These are phyloP conservation scores for Nebria salina DNA, from an alignment of 2,888 invertebrate species.

Conservation along the genomic window DNA sequence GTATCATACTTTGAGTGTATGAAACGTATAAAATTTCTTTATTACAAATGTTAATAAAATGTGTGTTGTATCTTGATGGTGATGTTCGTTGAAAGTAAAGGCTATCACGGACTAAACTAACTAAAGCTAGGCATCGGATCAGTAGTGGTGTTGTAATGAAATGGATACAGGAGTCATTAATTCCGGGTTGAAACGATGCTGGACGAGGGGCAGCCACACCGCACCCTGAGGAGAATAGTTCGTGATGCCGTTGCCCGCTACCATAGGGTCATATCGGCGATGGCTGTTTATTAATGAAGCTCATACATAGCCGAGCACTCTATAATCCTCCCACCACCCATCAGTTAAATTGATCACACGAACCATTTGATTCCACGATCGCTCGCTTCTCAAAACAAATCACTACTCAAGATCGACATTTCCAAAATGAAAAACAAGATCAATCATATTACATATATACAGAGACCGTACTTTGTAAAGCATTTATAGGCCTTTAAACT, in stretches of 20 bases:
- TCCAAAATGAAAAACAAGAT: no score
- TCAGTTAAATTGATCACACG: constrained; percentile 60
- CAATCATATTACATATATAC: not conserved
- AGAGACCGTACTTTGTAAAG: not conserved
- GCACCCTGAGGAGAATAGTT: not conserved
- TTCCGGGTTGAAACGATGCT: constrained; percentile 38
- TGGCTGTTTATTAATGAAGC: constrained; percentile 55
- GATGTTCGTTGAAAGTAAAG: not conserved
- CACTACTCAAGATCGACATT: not conserved
- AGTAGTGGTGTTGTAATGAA: constrained; percentile 35
- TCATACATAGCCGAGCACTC: constrained; percentile 55
- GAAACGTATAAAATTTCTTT: not conserved
- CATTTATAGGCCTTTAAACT: constrained; percentile 29
- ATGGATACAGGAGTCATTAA: constrained; percentile 47
- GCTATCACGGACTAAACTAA: not conserved
- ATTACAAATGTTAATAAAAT: not conserved
- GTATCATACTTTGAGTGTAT: no score
- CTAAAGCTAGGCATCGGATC: not conserved
- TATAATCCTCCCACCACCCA: constrained; percentile 53
- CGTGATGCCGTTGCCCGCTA: constrained; percentile 23
- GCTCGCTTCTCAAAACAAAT: constrained; percentile 28
- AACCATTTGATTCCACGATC: constrained; percentile 58
- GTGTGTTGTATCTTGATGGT: no score
- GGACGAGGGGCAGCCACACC: not conserved
- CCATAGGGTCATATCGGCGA: constrained; percentile 47